These are phyloP conservation scores for Oreochromis aureus DNA, from an alignment of 2,113 vertebrate genomes.

Conservation along the genomic window DNA sequence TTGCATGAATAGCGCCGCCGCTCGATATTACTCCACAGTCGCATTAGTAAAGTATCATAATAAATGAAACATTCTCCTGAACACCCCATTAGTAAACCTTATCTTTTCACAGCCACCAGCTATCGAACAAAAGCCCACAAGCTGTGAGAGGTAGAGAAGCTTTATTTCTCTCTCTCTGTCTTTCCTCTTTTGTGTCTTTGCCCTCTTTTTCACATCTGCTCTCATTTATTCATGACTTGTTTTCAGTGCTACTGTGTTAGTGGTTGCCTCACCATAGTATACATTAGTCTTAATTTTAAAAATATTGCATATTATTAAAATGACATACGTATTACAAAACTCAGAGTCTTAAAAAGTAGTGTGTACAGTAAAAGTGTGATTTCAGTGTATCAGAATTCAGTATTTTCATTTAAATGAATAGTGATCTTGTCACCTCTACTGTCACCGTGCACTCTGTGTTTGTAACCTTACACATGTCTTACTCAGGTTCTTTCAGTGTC, in stretches of 20 bases:
- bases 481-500: background rate
- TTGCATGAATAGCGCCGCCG: slow-evolving; percentile 8
- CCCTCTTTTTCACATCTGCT: background rate
- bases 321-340: background rate
- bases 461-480: background rate
- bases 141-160: slow-evolving; percentile 27
- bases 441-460: background rate
- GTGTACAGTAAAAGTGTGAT: background rate
- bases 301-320: background rate
- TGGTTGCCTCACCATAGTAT: background rate
- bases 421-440: background rate
- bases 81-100: slow-evolving; percentile 54
- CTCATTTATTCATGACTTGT: slow-evolving; percentile 21
- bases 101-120: slow-evolving; percentile 54
- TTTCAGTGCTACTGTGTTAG: background rate
- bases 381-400: background rate
- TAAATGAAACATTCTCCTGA: slow-evolving; percentile 47
- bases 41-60: slow-evolving; percentile 47
- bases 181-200: background rate
- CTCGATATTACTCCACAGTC: slow-evolving; percentile 18
- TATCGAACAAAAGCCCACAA: slow-evolving; percentile 36
- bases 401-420: background rate
- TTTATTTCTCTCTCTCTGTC: background rate
- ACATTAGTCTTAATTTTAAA: background rate
- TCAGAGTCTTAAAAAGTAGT: background rate